phyloP scores from a whole-genome alignment of 2,113 vertebrate species.

The Corythoichthys intestinalis region DNA sequence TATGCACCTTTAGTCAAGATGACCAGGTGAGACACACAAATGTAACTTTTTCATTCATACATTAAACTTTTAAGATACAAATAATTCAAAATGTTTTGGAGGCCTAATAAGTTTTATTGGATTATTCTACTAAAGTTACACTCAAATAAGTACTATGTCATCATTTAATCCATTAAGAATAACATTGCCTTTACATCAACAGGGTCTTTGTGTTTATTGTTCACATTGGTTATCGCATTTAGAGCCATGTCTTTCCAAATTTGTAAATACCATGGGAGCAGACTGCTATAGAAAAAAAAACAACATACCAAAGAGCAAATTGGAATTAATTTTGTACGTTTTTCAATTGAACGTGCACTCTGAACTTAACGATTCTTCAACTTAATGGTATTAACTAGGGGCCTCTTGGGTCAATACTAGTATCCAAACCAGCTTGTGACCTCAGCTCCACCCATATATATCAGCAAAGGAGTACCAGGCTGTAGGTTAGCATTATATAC shows the following conservation, averaged over 20 bases:
- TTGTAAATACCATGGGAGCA: conserved; percentile 53
- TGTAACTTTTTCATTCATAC: neutral
- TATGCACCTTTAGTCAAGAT: too few relatives aligned
- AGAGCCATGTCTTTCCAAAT: conserved; percentile 12
- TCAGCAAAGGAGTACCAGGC: conserved; percentile 15
- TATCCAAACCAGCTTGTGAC: conserved; percentile 50
- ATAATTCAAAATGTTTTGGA: too few relatives aligned
- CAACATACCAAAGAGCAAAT: conserved; percentile 52
- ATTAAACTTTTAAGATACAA: neutral
- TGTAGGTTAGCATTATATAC: neutral
- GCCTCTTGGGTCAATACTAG: conserved; percentile 36
- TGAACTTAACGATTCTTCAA: conserved; percentile 38
- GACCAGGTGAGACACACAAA: too few relatives aligned
- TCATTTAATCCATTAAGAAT: neutral
- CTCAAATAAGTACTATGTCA: neutral
- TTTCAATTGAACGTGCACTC: conserved; percentile 42
- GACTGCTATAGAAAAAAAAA: conserved; percentile 53
- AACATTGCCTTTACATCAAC: neutral
- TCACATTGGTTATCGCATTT: neutral
- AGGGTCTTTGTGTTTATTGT: neutral
- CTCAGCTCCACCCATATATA: conserved; percentile 33
- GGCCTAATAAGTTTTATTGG: neutral
- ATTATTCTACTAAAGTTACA: neutral
- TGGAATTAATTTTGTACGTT: conserved; percentile 36
- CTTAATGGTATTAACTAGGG: conserved; percentile 59